phyloP scores from a whole-genome alignment of 1,140 invertebrate species.

The Drosophila melanogaster region DNA sequence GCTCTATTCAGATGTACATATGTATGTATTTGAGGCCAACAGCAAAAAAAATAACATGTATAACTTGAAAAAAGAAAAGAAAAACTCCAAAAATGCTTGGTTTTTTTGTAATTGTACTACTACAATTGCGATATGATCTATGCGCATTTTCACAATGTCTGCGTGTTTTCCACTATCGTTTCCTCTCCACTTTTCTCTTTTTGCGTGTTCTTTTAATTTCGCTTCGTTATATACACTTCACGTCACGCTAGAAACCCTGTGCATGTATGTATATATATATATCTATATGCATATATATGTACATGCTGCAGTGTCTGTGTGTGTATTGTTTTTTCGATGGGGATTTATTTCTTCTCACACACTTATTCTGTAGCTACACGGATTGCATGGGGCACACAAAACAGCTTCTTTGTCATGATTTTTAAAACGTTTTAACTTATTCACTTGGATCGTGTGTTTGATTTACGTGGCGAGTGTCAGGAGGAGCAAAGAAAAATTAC shows the following conservation, averaged over 20 bases:
- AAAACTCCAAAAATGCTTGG: conserved; percentile 29
- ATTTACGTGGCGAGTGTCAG: conserved; percentile 13
- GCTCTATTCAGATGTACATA: conserved; percentile 10
- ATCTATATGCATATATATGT: conserved; percentile 41
- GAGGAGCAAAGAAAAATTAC: conserved; percentile 64
- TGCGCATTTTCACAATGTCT: conserved; percentile 71
- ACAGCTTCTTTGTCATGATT: conserved; percentile 51
- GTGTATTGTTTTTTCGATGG: conserved; percentile 61
- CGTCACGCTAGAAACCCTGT: conserved; percentile 72
- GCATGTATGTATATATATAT: conserved; percentile 42
- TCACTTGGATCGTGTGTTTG: conserved; percentile 3
- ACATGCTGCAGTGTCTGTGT: conserved; percentile 61
- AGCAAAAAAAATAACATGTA: conserved; percentile 42
- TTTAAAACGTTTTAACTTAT: conserved; percentile 9
- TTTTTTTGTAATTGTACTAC: conserved; percentile 47
- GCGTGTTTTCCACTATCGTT: conserved; percentile 64
- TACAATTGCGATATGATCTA: conserved; percentile 48
- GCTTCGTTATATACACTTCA: conserved; percentile 68
- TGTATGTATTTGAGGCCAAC: conserved; percentile 21
- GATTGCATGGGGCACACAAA: conserved; percentile 38
- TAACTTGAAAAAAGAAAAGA: conserved; percentile 47
- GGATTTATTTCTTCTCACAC: conserved; percentile 32
- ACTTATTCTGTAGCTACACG: conserved; percentile 17
- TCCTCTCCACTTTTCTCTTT: conserved; percentile 50
- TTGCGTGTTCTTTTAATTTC: conserved; percentile 27